Conservation (phyloP, 2,113 vertebrate genomes). For the Chaetodon auriga region DNA sequence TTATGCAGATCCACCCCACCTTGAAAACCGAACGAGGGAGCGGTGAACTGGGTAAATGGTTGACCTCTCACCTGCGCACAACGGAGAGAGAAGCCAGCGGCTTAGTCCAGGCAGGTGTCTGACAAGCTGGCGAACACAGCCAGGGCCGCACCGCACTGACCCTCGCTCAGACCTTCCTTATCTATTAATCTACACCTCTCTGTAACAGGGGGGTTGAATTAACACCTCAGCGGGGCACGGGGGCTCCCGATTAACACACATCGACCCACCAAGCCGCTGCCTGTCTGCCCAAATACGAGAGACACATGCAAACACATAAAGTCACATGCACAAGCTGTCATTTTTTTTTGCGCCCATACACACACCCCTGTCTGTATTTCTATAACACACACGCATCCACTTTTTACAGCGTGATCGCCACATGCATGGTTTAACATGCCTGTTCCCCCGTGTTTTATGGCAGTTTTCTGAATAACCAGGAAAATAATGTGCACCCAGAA, state of each 20-base stretch:
- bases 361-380: background rate
- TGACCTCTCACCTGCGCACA: slow-evolving; percentile 89
- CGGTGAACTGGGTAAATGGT: slow-evolving; percentile 95
- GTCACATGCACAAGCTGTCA: background rate
- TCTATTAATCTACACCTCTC: slow-evolving; percentile 99
- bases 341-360: background rate
- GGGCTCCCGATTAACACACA: slow-evolving; percentile 93
- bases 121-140: slow-evolving; percentile 93
- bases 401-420: slow-evolving; percentile 18
- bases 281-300: slow-evolving; percentile 81
- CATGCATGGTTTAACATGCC: slow-evolving; percentile 29
- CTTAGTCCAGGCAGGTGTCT: slow-evolving; percentile 99
- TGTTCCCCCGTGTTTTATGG: slow-evolving; percentile 41
- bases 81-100: slow-evolving; percentile 87
- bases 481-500: slow-evolving; percentile 56
- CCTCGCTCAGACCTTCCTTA: slow-evolving; percentile 94
- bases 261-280: slow-evolving; percentile 85
- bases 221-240: slow-evolving; percentile 92
- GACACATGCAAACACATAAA: slow-evolving; percentile 7
- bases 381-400: slow-evolving; percentile 8
- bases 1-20: slow-evolving; percentile 92
- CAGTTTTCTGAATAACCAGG: slow-evolving; percentile 49
- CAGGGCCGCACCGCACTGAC: slow-evolving; percentile 95
- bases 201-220: slow-evolving; percentile 93
- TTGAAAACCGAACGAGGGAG: slow-evolving; percentile 91